Evolutionary conservation across 30 jellyfish, hydroid and myxozoan genomes (phyloP), one percentile per base, ranked within the genome.

Genomic region (Aurelia sp.): DNA sequence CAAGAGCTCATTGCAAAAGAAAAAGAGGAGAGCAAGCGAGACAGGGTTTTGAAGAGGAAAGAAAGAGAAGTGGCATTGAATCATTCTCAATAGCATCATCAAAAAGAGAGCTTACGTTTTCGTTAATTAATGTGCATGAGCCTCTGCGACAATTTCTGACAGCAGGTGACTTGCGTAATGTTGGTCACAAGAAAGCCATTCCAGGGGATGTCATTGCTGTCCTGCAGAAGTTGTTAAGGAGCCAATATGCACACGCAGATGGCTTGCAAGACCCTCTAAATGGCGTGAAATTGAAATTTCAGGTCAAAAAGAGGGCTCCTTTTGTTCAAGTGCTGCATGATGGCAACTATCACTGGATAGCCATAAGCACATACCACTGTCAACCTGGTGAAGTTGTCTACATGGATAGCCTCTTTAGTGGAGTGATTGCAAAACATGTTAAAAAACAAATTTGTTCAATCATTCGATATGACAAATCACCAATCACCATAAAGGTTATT

Each of bases 301-400:
- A 44, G 24, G 35, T 65, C 9, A 3, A 31, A 5, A 63, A 63
- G 40, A n/a, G 50, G 12, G 17, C 18, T 22, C 79, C 78, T 53
- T 78, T 78, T 40, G 79, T 78, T 64, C 88, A 78, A 51, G 50
- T 78, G 30, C n/a, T 78, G 21, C 88, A 78, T 47, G 88, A 78
- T 78, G 88, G 88, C 24, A 63, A 64, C 16, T 62, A 22, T 8
- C 88, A 78, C 40, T 78, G 88, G 88, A 19, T 78, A 30, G 78
- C 79, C 13, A n/a, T 58, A 30, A 60, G 79, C 48, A 61, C 78
- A 30, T 63, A 31, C 51, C 51, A 47, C 50, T 63, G 79, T 38
- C 67, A 38, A 19, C 68, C 63, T 35, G 51, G 68, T 22, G 88
- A 63, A 38, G 59, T 78, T 16, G 6, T 30, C 19, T 41, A 15